A percentile compares a stretch with the other conserved stretches of the same genome.
These are phyloP conservation scores for Cossypha dichroa DNA, from an alignment of 2,797 vertebrate species.

Conservation along the genomic window DNA sequence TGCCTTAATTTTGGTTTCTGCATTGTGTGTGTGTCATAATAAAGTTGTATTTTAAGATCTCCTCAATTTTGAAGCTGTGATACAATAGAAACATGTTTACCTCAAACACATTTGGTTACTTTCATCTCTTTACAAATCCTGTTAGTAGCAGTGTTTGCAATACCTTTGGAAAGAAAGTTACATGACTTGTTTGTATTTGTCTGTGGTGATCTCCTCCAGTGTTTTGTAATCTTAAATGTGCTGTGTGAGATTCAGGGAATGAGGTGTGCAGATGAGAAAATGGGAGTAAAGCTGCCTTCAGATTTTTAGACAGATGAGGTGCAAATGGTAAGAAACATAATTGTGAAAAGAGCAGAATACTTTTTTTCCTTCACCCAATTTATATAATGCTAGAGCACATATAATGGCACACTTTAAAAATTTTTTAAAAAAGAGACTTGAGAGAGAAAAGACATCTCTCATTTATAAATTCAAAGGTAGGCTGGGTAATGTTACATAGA, in stretches of 20 bases:
- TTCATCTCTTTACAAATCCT: slow-evolving; percentile 3
- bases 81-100: slow-evolving; percentile 42
- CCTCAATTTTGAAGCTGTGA: slow-evolving; percentile 31
- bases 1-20: slow-evolving; percentile 48
- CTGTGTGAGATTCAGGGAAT: background rate
- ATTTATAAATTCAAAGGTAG: background rate
- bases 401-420: background rate
- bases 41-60: slow-evolving; percentile 43
- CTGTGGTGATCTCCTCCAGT: background rate
- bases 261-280: background rate
- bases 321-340: background rate
- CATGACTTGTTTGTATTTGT: slow-evolving; percentile 9
- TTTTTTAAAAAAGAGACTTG: too few species aligned
- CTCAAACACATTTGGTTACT: background rate
- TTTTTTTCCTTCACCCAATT: background rate
- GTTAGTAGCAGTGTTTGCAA: background rate
- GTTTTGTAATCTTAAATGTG: slow-evolving; percentile 14
- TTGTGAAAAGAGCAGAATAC: background rate
- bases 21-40: background rate
- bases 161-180: background rate
- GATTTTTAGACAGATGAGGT: background rate
- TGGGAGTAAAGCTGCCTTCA: background rate
- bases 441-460: background rate
- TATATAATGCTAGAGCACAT: background rate
- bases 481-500: background rate